phyloP scores from a whole-genome alignment of 2,888 invertebrate species.

The Stenotaenia linearis region DNA sequence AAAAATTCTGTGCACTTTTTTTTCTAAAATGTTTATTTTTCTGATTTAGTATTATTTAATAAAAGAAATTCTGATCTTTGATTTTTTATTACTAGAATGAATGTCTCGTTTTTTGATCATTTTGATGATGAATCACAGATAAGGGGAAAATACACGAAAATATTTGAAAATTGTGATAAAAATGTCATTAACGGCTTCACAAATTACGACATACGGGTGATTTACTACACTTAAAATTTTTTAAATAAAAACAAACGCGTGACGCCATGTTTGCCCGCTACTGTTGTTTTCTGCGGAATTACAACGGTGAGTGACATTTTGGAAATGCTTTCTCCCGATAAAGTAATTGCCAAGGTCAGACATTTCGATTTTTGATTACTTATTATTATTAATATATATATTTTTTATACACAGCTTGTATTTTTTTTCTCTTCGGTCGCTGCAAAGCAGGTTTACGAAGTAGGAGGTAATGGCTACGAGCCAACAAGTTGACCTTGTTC shows the following conservation, averaged over 20 bases:
- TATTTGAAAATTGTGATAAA: no score
- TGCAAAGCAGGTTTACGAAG: not conserved
- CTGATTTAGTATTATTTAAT: not conserved
- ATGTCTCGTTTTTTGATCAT: not conserved
- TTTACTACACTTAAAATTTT: no score
- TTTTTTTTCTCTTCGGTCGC: not conserved
- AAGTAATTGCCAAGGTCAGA: not conserved
- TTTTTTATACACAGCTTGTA: not conserved
- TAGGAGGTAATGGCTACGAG: not conserved
- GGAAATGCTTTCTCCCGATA: not conserved
- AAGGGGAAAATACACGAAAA: not conserved
- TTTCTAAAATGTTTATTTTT: not conserved
- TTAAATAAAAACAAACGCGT: no score
- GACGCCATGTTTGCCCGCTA: not conserved
- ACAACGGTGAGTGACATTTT: no score
- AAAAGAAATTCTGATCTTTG: not conserved
- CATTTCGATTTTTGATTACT: not conserved
- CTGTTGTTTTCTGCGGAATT: not conserved
- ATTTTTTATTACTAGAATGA: no score
- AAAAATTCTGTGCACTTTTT: not conserved
- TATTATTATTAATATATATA: not conserved
- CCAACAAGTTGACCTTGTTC: not conserved
- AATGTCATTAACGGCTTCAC: no score
- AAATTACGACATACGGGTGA: no score
- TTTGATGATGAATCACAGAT: not conserved